Percentiles rank a stretch among this genome's conserved stretches.
Conservation (phyloP, 2,113 vertebrate species). For the Dissostichus mawsoni region DNA sequence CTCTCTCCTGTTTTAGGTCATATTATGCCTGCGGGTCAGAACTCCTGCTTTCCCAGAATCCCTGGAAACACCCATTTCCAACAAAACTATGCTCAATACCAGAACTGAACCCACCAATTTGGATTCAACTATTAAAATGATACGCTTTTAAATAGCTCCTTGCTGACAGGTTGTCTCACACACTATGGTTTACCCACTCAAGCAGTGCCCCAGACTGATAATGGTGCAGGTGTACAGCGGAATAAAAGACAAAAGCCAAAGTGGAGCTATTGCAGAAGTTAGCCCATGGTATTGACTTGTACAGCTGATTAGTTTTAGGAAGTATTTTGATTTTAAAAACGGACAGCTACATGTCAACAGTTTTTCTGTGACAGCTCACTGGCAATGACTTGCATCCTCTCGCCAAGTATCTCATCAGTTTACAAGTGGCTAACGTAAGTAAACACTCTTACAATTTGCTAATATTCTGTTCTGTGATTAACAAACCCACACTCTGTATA, state of each 20-base stretch:
- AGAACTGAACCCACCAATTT: neutral
- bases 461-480: neutral
- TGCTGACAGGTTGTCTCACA: neutral
- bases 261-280: slow-evolving; percentile 4
- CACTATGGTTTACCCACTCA: neutral
- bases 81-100: slow-evolving; percentile 5
- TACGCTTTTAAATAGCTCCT: slow-evolving; percentile 14
- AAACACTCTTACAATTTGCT: neutral
- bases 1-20: slow-evolving; percentile 36
- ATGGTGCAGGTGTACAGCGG: neutral
- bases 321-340: neutral
- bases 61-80: slow-evolving; percentile 3
- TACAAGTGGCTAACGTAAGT: neutral
- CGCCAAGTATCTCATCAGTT: neutral
- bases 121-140: slow-evolving; percentile 27
- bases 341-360: neutral
- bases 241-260: neutral
- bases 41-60: slow-evolving; percentile 27
- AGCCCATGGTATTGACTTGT: neutral
- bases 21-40: slow-evolving; percentile 4
- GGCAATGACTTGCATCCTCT: neutral
- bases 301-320: neutral
- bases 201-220: neutral
- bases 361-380: neutral
- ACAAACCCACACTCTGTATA: too few relatives aligned